A percentile compares a stretch with the other conserved stretches of the same genome.
phyloP scores from a whole-genome alignment of 2,888 invertebrate species.

The Scotopteryx bipunctaria region DNA sequence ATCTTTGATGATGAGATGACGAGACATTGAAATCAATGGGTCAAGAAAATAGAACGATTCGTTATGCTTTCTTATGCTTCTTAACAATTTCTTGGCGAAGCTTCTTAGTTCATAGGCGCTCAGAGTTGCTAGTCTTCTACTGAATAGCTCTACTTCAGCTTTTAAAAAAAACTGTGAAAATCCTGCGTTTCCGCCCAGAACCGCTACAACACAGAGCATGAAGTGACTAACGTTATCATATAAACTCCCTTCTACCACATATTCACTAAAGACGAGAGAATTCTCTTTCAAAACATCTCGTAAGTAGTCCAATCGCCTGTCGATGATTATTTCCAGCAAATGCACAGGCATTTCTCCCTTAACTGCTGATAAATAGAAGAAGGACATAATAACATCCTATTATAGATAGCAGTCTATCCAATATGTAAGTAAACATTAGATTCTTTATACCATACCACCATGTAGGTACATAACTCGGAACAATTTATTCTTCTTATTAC shows the following conservation, averaged over 20 bases:
- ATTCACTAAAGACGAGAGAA: conserved; percentile 71
- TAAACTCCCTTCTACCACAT: conserved; percentile 82
- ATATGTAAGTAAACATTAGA: not conserved
- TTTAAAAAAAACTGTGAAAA: conserved; percentile 61
- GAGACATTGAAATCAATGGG: conserved; percentile 58
- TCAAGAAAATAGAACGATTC: conserved; percentile 42
- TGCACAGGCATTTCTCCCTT: conserved; percentile 80
- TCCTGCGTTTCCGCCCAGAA: conserved; percentile 53
- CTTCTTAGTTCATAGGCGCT: conserved; percentile 63
- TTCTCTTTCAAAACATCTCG: conserved; percentile 58
- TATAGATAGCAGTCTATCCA: not conserved
- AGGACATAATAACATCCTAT: conserved; percentile 57
- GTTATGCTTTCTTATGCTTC: conserved; percentile 53
- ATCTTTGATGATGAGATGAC: conserved; percentile 62
- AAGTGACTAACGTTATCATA: conserved; percentile 85
- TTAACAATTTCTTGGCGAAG: conserved; percentile 65
- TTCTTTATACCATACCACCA: no score
- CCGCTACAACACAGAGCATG: conserved; percentile 71
- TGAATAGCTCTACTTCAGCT: conserved; percentile 64
- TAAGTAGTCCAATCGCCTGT: conserved; percentile 78
- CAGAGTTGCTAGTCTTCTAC: conserved; percentile 50
- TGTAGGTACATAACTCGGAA: no score
- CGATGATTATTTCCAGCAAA: conserved; percentile 78
- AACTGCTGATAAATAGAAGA: conserved; percentile 83
- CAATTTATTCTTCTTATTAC: no score